Conservation (phyloP, 2,113 vertebrate species). For the Ochotona curzoniae region DNA sequence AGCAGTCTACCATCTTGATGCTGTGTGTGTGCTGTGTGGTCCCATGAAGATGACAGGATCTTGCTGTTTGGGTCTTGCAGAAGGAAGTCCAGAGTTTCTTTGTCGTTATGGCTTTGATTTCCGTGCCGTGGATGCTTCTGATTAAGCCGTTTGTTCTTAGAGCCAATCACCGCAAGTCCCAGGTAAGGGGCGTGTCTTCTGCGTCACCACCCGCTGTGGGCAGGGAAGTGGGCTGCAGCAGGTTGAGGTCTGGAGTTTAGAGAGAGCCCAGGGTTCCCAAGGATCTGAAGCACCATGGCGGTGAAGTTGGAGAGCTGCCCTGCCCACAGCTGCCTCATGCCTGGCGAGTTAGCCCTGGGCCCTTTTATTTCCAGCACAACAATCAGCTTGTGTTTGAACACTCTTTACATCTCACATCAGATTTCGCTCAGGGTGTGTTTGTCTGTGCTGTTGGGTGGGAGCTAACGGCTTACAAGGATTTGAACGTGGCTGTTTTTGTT, state of each 20-base stretch:
- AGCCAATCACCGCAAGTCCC: conserved; percentile 84
- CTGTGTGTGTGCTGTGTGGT: fast-evolving
- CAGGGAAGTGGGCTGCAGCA: background rate
- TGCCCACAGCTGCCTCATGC: fast-evolving
- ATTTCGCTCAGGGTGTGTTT: background rate
- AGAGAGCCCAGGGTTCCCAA: fast-evolving
- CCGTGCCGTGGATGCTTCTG: conserved; percentile 91
- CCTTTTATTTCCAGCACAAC: background rate
- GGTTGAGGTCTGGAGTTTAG: background rate
- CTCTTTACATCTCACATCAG: background rate
- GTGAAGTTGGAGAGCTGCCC: background rate
- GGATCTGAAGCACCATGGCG: background rate
- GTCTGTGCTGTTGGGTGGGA: background rate
- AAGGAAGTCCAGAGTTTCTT: conserved; percentile 89
- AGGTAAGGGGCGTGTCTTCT: conserved; percentile 40
- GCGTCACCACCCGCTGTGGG: background rate
- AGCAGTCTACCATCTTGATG: background rate
- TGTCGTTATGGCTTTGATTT: conserved; percentile 88
- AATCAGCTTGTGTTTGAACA: background rate
- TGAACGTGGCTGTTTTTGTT: background rate
- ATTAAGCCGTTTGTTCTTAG: conserved; percentile 90
- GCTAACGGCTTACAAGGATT: background rate
- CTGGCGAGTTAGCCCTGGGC: background rate
- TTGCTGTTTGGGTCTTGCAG: conserved; percentile 76
- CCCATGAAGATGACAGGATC: background rate